Base-by-base conservation (phyloP, 1,140 invertebrate species). In the Tigriopus japonicus region DNA sequence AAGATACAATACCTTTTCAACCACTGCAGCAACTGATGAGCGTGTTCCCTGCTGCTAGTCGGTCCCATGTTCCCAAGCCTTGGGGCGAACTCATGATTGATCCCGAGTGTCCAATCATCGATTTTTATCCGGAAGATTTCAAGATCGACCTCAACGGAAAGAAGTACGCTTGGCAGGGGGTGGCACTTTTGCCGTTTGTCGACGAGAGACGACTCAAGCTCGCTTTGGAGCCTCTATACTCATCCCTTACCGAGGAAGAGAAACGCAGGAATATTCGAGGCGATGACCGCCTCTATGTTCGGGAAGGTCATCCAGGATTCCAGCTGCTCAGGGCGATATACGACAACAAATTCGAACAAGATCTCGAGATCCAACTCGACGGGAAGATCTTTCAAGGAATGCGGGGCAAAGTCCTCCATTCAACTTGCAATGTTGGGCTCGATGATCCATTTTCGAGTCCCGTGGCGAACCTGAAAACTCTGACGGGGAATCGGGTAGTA, bases 131-230 rank as follows among this genome's bases (percentile, higher is more conserved):
- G 0, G 83, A 82, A 69, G 89, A 98, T 70, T 99, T 99, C 71
- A 94, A 93, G 74, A 94, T 97, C 63, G 96, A 99, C 76, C 73
- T 99, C 52, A 99, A 99, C 76, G 96, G 96, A 15, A 99, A 99
- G 72, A 98, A 96, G 73, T 98, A 88, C 75, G 94, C 94, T 55
- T 99, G 95, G 95, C 94, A 98, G 76, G 95, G 95, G 61, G 95
- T 99, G 10, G 95, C 95, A 6, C 71, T 99, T 10, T 73, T 99
- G 54, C 96, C 96, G 40, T 99, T 98, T 76, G 95, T 99, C 0
- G 93, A 98, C 69, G 94, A 98, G 73, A 78, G 78, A 51, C 75
- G 94, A 63, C 76, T 99, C 19, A 86, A 94, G 68, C 83, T 83
- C 66, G 88, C 92, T 1, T 73, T 99, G 17, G 74, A 81, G 63